Evolutionary conservation across 92 coral and sea anemone species (phyloP), one percentile per base, ranked within the genome.

Genomic region (Epizoanthus fatuus): DNA sequence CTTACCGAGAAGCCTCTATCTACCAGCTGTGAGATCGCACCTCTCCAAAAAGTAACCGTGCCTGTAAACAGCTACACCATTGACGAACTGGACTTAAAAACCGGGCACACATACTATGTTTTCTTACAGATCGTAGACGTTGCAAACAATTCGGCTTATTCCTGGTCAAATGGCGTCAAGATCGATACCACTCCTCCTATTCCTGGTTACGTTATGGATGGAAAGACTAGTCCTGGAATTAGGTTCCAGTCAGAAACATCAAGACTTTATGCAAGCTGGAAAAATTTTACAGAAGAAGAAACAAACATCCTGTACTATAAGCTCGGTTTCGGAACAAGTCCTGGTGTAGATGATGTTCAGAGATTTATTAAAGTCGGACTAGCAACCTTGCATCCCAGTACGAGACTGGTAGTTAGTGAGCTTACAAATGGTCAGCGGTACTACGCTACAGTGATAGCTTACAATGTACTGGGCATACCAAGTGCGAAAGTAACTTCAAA

Each of bases 261-360:
- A 44, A 73, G 91, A 56, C 95, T 97, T 13, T 79, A 91, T 53
- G 99, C 99, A 42, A 83, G 87, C 19, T 97, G 99, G 99, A 57
- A 72, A 49, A 91, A 94, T 69, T 97, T 97, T 72, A 84, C 86
- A 16, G 99, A 97, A 74, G 81, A 89, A 54, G 98, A 97, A 75
- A 93, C 99, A 15, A 57, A 70, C 37, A 91, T 97, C 63, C 84
- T 89, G 3, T 84, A 91, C 38, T 97, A 97, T 74, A 90, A 83
- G 15, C 94, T 97, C 29, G 98, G 95, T 38, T 97, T 97, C 70
- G 99, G 99, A 4, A 91, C 97, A 0, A 77, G 74, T 17, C 95
- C 92, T 7, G 93, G 95, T 2, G 63, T 63, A 4, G 64, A 91
- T 37, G 98, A 97, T 79, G 47, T 86, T 68, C 99, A 96, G 67